These are phyloP conservation scores for Hermatobates lingyangjiaoensis DNA, from an alignment of 1,140 invertebrate species.

Conservation along the genomic window DNA sequence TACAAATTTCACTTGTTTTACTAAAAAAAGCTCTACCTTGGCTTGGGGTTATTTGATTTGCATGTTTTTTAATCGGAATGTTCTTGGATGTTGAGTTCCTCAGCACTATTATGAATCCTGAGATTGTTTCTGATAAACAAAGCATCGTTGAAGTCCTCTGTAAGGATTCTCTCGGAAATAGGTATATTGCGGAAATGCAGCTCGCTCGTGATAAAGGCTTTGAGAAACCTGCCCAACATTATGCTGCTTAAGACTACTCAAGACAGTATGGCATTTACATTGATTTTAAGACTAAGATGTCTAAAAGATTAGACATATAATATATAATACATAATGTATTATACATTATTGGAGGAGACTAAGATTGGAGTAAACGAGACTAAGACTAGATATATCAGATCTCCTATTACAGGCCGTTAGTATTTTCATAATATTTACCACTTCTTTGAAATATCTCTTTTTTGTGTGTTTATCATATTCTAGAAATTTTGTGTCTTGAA, in stretches of 20 bases:
- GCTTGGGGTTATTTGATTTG: background rate
- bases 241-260: background rate
- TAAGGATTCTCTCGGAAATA: background rate
- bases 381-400: too few species aligned
- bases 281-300: background rate
- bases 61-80: background rate
- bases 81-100: constrained; percentile 9
- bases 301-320: too few species aligned
- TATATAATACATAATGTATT: too few species aligned
- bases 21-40: background rate
- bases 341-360: too few species aligned
- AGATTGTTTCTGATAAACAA: constrained; percentile 11
- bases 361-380: too few species aligned
- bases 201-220: too few species aligned
- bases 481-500: too few species aligned
- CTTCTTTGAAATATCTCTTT: too few species aligned
- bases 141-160: constrained; percentile 11
- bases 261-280: background rate
- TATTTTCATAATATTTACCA: too few species aligned
- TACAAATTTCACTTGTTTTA: background rate
- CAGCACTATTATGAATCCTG: constrained; percentile 10
- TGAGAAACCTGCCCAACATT: too few species aligned
- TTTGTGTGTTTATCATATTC: too few species aligned
- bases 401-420: too few species aligned
- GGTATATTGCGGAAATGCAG: background rate